Base-by-base conservation (phyloP, 2,797 vertebrate species). In the Telmatherina bonti region DNA sequence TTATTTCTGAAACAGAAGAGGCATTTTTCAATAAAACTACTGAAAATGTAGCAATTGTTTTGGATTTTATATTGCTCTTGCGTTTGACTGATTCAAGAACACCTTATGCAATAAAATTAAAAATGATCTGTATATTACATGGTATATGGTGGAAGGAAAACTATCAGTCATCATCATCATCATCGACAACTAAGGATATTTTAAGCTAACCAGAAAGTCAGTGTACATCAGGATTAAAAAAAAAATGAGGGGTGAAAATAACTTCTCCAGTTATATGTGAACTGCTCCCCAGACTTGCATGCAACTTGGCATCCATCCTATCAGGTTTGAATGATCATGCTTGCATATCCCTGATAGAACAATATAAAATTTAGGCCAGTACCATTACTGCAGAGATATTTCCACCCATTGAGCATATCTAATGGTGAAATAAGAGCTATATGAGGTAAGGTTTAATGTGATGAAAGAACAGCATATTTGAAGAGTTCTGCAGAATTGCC, bases 11-110 rank as follows among this genome's bases (percentile, higher is more conserved):
- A 98, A 96, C 95, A 95, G 96, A 99, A 97, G 97, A 99, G 97
- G 97, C 97, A 98, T 99, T 99, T 99, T 99, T 99, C 97, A 99
- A 99, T 99, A 99, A 99, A 99, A 99, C 98, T 99, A 99, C 98
- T 99, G 98, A 99, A 99, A 99, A 99, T 95, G 88, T 94, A 90
- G 82, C 22, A 56, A 30, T 64, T 80, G 83, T 84, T 76, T 82
- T 73, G 58, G 58, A 31, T 71, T 54, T 64, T 31, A 10, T 52
- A 3, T 85, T 4, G 15, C 82, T 89, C 62, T 66, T 64, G 18
- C 61, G n/a, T 56, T 26, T 57, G 20, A 22, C 1, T 57, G 12
- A 57, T 54, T 2, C 35, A 36, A 36, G 8, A 38, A 15, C 5
- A 18, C 2, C 7, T 38, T 12, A 38, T 15, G 36, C 36, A 38